Evolutionary conservation across 2,113 vertebrate genomes (phyloP).

Genomic region (Tauraco erythrolophus): DNA sequence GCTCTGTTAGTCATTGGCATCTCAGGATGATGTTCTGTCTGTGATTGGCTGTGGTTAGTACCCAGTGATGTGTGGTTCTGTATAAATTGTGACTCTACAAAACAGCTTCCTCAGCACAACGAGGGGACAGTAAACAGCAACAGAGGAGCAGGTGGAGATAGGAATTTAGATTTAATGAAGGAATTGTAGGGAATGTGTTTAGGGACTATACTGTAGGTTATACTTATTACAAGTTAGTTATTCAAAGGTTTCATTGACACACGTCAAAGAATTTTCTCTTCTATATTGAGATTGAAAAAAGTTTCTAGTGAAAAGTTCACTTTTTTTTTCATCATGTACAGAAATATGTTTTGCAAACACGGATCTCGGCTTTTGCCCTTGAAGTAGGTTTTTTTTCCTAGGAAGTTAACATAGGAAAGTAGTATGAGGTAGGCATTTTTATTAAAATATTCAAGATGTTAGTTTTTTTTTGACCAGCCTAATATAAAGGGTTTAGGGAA

Average conservation of each 20-base stretch:
- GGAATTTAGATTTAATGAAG: neutral
- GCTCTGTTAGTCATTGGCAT: neutral
- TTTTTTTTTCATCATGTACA: neutral
- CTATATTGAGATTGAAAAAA: neutral
- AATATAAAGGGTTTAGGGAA: neutral
- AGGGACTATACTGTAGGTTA: neutral
- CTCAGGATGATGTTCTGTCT: neutral
- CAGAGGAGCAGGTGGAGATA: neutral
- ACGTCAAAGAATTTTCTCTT: neutral
- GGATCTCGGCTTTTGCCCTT: neutral
- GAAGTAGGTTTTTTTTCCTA: neutral
- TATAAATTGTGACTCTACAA: accelerated
- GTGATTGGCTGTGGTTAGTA: neutral
- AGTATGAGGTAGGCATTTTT: neutral
- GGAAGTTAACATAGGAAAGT: neutral
- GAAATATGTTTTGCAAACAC: neutral
- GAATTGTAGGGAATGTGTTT: neutral
- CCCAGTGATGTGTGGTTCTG: no score
- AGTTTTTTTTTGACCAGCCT: neutral
- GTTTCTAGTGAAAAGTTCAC: neutral
- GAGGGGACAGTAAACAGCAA: neutral
- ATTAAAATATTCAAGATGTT: neutral
- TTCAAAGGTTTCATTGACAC: neutral
- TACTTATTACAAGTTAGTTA: neutral
- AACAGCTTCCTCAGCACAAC: neutral